Conservation (phyloP, 2,113 vertebrate species). For the human region GRCh38 chr13:78358001-78358500, state of each 20-base stretch:
- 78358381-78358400: neutral
- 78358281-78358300: neutral
- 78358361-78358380: accelerated
- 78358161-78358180: neutral
- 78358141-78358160: no score
- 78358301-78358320: neutral
- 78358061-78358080: no score
- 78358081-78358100: no score
- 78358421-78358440: neutral
- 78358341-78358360: neutral
- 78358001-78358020: no score
- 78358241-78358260: neutral
- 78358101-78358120: no score
- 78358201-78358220: neutral
- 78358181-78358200: neutral
- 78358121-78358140: no score
- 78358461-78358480: neutral
- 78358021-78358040: no score
- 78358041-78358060: no score
- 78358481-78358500: neutral
- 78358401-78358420: neutral
- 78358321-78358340: neutral
- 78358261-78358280: neutral
- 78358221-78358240: neutral
- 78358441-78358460: neutral